phyloP scores from a whole-genome alignment of 2,113 vertebrate species.

The Proterorhinus semilunaris region DNA sequence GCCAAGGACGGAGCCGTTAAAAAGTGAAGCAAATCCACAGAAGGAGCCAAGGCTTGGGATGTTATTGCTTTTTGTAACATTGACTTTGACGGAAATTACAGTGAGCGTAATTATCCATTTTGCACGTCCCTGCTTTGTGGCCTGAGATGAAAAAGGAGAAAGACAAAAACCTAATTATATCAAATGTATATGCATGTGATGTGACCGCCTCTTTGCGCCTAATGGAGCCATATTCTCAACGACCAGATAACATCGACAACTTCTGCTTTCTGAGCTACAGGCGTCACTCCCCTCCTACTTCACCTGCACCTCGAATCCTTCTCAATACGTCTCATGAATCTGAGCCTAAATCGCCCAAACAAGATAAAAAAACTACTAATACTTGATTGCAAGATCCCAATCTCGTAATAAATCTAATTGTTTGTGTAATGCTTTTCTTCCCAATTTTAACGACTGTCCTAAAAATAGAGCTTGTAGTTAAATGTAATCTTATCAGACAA shows the following conservation, averaged over 20 bases:
- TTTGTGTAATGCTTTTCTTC: not conserved
- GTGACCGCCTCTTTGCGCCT: no score
- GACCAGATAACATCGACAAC: no score
- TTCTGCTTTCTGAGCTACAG: no score
- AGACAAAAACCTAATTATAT: not conserved
- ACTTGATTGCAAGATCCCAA: not conserved
- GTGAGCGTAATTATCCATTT: not conserved
- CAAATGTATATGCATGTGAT: no score
- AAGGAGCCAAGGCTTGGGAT: not conserved
- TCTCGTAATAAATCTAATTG: not conserved
- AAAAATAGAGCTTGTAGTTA: not conserved
- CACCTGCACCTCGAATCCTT: no score
- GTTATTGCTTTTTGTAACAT: not conserved
- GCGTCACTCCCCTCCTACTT: no score
- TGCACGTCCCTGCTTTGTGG: not conserved
- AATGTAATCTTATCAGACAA: not conserved
- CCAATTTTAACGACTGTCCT: not conserved
- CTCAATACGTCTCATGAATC: no score
- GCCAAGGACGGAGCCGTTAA: constrained; percentile 4
- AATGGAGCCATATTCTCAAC: no score
- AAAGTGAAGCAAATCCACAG: not conserved
- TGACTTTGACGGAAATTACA: constrained; percentile 8
- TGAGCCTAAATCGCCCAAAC: no score
- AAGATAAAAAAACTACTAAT: no score
- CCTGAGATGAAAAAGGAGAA: not conserved